phyloP scores from a whole-genome alignment of 2,113 vertebrate genomes.

The Cepphus grylle region DNA sequence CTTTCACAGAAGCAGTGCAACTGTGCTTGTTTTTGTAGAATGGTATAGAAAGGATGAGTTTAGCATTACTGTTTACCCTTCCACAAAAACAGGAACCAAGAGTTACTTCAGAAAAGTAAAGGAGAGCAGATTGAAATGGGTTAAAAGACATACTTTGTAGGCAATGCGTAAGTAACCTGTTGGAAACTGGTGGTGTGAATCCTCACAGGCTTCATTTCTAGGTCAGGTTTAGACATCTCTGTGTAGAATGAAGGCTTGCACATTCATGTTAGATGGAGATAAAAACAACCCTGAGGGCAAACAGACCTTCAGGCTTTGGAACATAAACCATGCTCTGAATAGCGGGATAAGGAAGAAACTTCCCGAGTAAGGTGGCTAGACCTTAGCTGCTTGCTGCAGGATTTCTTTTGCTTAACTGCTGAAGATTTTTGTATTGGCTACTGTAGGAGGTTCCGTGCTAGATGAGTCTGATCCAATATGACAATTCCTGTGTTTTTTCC shows the following conservation, averaged over 20 bases:
- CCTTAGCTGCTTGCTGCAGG: not conserved
- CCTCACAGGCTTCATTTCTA: not conserved
- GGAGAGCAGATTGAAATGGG: not conserved
- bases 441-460: not conserved
- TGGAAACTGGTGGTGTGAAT: not conserved
- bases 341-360: not conserved
- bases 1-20: not conserved
- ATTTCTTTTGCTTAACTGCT: not conserved
- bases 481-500: not conserved
- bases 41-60: not conserved
- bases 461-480: not conserved
- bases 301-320: not conserved
- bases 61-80: not conserved
- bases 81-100: not conserved
- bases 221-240: not conserved
- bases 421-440: not conserved
- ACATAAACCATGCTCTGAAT: not conserved
- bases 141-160: not conserved
- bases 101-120: not conserved
- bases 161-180: not conserved
- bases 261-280: not conserved
- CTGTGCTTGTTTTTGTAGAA: not conserved
- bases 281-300: not conserved
- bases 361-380: rapidly evolving
- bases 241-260: not conserved